A percentile compares a stretch with the other conserved stretches of the same genome.
phyloP scores from a whole-genome alignment of 2,888 invertebrate species.

The Microplitis deprimator region DNA sequence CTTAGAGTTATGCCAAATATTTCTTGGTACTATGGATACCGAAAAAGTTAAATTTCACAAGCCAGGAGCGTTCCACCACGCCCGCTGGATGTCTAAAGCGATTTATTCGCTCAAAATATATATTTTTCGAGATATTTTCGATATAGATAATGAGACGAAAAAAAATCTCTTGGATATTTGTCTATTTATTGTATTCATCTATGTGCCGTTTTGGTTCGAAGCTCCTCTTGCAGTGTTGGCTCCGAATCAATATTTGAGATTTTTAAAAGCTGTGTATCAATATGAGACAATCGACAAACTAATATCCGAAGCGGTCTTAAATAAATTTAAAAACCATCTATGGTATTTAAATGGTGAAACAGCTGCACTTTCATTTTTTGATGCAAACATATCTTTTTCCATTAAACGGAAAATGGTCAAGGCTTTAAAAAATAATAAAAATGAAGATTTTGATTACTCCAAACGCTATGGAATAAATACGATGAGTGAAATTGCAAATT shows the following conservation, averaged over 20 bases:
- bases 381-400: constrained; percentile 20
- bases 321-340: constrained; percentile 41
- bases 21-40: constrained; percentile 34
- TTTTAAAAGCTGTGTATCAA: constrained; percentile 38
- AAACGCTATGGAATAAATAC: constrained; percentile 21
- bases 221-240: constrained; percentile 36
- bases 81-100: constrained; percentile 48
- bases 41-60: constrained; percentile 29
- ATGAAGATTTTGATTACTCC: constrained; percentile 20
- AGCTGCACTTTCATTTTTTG: constrained; percentile 40
- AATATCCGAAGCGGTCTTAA: constrained; percentile 11
- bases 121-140: constrained; percentile 49
- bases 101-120: constrained; percentile 54
- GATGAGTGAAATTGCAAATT: constrained; percentile 11
- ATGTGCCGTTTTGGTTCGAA: constrained; percentile 46
- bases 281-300: constrained; percentile 29
- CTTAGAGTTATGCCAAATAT: constrained; percentile 46
- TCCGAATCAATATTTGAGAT: constrained; percentile 45
- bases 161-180: constrained; percentile 44
- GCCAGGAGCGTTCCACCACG: constrained; percentile 51
- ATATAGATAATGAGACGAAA: constrained; percentile 43
- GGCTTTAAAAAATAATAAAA: constrained; percentile 12
- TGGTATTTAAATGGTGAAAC: constrained; percentile 45
- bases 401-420: constrained; percentile 14
- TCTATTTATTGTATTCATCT: constrained; percentile 47